Base-by-base conservation (phyloP, 2,888 invertebrate species). In the Serripes groenlandicus region DNA sequence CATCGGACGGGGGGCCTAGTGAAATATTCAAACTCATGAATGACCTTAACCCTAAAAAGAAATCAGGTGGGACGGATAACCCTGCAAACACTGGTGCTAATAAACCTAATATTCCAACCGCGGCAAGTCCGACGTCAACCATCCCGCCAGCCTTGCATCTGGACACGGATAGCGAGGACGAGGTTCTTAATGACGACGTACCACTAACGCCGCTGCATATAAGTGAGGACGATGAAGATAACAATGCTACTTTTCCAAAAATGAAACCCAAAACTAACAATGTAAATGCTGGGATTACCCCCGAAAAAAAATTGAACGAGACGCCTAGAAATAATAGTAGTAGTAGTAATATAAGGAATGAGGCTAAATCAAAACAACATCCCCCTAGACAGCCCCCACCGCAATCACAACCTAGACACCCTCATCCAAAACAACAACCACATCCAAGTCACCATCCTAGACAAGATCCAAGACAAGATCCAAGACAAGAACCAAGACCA, bases 141-240 rank as follows among this genome's bases (percentile, higher is more conserved):
- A 68, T 60, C 18, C 75, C 82, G 5, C 82, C 78, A 34, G 86
- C 82, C 69, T 75, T 88, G 58, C 84, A 83, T 66, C 37, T 86
- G 0, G 86, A 88, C 28, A 76, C 79, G n/a, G 85, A 88, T 34
- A 85, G 85, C 71, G 86, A 86, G 21, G 86, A 85, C 23, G 85
- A 86, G 60, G 62, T 72, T 5, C 78, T 71, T 11, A 79, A 60
- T 30, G 85, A 86, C 35, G 83, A 64, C n/a, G 80, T 81, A 21
- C 85, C 85, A 26, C 76, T 88, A 18, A 86, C 86, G 21, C 85
- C 85, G 37, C 73, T 88, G 21, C 85, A 86, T 74, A 88, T 88
- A 28, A 88, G 88, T 76, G 88, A 88, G 62, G 88, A 86, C 30
- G n/a, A n/a, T n/a, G 85, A 87, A 54, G 86, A 81, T 60, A 81